Percentiles rank a stretch among this genome's conserved stretches.
phyloP scores from a whole-genome alignment of 2,113 vertebrate genomes.

The Sterrhoptilus dennistouni region DNA sequence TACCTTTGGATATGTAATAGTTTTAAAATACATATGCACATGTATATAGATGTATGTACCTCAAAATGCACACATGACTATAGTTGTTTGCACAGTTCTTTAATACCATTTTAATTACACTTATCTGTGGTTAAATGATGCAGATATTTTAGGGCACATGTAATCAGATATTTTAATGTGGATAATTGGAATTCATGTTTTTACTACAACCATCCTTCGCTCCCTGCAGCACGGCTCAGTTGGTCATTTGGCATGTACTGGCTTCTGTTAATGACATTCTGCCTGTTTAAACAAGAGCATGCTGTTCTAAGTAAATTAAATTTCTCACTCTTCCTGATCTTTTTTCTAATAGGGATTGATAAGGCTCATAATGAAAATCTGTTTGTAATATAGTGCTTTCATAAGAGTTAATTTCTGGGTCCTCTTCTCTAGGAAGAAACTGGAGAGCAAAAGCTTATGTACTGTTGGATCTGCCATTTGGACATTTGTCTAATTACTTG shows the following conservation, averaged over 20 bases:
- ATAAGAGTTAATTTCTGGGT: not conserved
- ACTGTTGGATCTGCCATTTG: not conserved
- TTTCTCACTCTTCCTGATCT: not conserved
- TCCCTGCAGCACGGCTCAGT: not conserved
- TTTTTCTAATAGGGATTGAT: not conserved
- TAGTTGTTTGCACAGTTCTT: not conserved
- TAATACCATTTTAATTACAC: not conserved
- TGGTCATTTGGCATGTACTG: not conserved
- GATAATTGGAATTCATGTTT: conserved; percentile 15
- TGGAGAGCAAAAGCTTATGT: not conserved
- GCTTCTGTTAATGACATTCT: conserved; percentile 13
- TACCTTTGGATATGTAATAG: not conserved
- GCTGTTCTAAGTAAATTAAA: conserved; percentile 18
- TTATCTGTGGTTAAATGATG: not conserved
- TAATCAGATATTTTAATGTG: not conserved
- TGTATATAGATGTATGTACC: not conserved
- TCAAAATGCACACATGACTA: not conserved
- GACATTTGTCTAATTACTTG: not conserved
- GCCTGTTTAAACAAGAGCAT: conserved; percentile 5
- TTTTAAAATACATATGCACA: not conserved
- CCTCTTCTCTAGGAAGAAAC: not conserved
- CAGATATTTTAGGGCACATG: not conserved
- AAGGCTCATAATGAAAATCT: not conserved
- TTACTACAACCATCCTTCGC: not conserved
- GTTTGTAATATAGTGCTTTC: not conserved